Base-by-base conservation (phyloP, 2,888 invertebrate species). In the Ectropis crepuscularia region DNA sequence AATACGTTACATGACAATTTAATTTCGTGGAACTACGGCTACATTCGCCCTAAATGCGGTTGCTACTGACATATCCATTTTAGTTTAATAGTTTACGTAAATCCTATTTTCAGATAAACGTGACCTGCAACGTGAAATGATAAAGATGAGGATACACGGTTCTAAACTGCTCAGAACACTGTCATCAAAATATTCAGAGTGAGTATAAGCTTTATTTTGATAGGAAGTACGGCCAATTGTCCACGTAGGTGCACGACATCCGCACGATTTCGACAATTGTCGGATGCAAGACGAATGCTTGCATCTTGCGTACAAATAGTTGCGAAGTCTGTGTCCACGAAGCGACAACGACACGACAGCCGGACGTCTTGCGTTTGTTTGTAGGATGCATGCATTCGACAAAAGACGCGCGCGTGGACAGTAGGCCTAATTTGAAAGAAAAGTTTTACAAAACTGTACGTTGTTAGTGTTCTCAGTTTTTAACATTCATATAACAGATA, bases 21-120 rank as follows among this genome's bases (percentile, higher is more conserved):
- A 49, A 11, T 9, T 39, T 12, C 9, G 5, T 28, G 12, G 36
- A 57, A 55, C 39, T 49, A 38, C 61, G 53, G 37, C 11, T 48
- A 45, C 11, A 10, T 37, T 38, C 8, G 16, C 16, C 16, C 16
- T 28, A 5, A 12, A 11, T 38, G 57, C 42, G 49, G 36, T 10
- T 63, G 63, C 7, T 54, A 5, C 39, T 63, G 63, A 58, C 63
- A 58, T 54, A 54, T 58, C 63, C 42, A 59, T 59, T 63, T 50
- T 47, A 55, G 49, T 42, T 57, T 36, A 63, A 53, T 49, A 49
- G 45, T 38, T 4, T 6, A 51, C 45, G 45, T 48, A 42, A 50
- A 55, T 45, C 50, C 59, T 55, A 59, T 55, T 54, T 63, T 59
- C 50, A 16, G 54, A 58, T 63, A 63, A 63, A 39, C 59, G 41